Conservation (phyloP, 2,888 invertebrate genomes). For the Dastarcus helophoroides region DNA sequence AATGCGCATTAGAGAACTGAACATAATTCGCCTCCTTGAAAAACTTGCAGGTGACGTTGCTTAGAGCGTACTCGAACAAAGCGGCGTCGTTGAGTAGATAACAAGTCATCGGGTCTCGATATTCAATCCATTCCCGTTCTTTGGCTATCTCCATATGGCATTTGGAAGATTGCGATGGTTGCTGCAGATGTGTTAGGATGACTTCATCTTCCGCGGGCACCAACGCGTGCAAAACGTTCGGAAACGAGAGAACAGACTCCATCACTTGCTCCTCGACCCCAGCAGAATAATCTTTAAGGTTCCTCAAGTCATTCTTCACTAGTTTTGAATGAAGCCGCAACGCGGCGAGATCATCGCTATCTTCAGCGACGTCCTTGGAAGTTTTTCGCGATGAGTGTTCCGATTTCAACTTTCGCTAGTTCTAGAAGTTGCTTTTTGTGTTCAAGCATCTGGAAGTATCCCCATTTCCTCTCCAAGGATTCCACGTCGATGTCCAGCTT, state of each 20-base stretch:
- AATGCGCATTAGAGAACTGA: constrained; percentile 66
- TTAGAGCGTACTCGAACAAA: constrained; percentile 53
- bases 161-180: constrained; percentile 31
- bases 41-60: constrained; percentile 41
- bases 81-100: constrained; percentile 59
- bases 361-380: constrained; percentile 27
- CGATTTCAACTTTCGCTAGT: constrained; percentile 40
- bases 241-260: constrained; percentile 51
- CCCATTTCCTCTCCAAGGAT: constrained; percentile 48
- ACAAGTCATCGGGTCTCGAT: constrained; percentile 46
- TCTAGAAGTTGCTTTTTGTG: constrained; percentile 43
- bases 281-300: constrained; percentile 51
- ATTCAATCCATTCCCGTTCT: constrained; percentile 44
- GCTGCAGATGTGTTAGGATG: constrained; percentile 24
- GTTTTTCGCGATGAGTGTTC: constrained; percentile 39
- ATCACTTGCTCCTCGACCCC: constrained; percentile 62
- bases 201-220: constrained; percentile 42
- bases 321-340: constrained; percentile 42
- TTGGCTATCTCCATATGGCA: constrained; percentile 47
- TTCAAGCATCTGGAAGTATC: constrained; percentile 46
- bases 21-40: constrained; percentile 43
- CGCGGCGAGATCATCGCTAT: constrained; percentile 37
- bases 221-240: constrained; percentile 53
- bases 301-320: constrained; percentile 45
- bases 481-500: constrained; percentile 43